A percentile compares a stretch with the other conserved stretches of the same genome.
Conservation (phyloP, 2,888 invertebrate species). For the Drosophila flavopinicola region DNA sequence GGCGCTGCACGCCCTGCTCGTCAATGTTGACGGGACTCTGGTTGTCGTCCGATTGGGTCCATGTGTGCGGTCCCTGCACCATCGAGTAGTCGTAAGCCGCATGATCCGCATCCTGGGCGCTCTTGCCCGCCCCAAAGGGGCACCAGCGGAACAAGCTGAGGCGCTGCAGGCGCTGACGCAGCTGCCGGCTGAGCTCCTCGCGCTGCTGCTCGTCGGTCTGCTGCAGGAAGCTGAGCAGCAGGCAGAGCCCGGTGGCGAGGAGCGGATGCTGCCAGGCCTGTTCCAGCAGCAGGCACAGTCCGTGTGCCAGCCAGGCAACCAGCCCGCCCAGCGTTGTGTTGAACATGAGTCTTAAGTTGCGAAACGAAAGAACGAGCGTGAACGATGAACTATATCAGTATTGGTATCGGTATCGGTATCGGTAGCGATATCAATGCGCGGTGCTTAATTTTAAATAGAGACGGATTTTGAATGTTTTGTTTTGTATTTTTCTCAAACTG, state of each 20-base stretch:
- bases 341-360: slow-evolving; percentile 41
- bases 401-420: too few relatives aligned
- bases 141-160: slow-evolving; percentile 3
- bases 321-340: slow-evolving; percentile 55
- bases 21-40: slow-evolving; percentile 85
- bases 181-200: slow-evolving; percentile 17
- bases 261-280: slow-evolving; percentile 73
- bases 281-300: slow-evolving; percentile 50
- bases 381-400: background rate
- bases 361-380: slow-evolving; percentile 4
- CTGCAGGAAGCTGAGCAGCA: slow-evolving; percentile 58
- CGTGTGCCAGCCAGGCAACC: slow-evolving; percentile 43
- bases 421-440: background rate
- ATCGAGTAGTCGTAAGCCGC: slow-evolving; percentile 33
- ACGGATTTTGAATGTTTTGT: slow-evolving; percentile 37
- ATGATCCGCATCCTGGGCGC: background rate
- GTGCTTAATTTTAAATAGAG: slow-evolving; percentile 18
- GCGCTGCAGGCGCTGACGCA: slow-evolving; percentile 15
- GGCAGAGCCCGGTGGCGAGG: slow-evolving; percentile 62
- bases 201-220: slow-evolving; percentile 55
- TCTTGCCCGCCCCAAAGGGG: slow-evolving; percentile 3
- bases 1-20: slow-evolving; percentile 66
- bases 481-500: slow-evolving; percentile 13
- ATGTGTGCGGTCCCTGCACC: slow-evolving; percentile 83
- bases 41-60: slow-evolving; percentile 79